Evolutionary conservation across 2,888 invertebrate species (phyloP).

Genomic region (Chymomyza procnemis): DNA sequence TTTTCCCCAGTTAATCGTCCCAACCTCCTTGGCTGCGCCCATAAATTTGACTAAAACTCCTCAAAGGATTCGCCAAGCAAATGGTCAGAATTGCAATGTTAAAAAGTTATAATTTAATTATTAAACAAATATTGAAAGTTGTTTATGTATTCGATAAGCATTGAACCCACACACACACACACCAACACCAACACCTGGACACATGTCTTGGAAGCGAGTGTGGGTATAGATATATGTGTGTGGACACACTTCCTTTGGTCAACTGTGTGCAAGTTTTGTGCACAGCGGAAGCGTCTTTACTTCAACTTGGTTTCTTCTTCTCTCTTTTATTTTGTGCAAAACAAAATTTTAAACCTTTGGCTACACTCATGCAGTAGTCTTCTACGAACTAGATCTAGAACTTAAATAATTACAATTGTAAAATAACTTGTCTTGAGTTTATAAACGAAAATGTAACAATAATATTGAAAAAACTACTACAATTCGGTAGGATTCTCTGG

Average conservation of each 20-base stretch:
- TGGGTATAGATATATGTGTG: not conserved
- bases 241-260: conserved; percentile 13
- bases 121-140: conserved; percentile 52
- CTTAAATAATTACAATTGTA: not conserved
- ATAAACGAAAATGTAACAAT: too few relatives aligned
- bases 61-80: conserved; percentile 25
- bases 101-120: conserved; percentile 59
- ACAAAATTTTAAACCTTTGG: not conserved
- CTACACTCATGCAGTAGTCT: not conserved
- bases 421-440: too few relatives aligned
- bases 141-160: conserved; percentile 31
- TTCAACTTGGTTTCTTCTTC: not conserved
- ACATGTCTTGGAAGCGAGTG: not conserved
- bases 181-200: not conserved
- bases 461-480: too few relatives aligned
- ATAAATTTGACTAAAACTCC: conserved; percentile 1
- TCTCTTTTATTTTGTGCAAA: not conserved
- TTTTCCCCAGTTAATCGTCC: not conserved
- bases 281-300: conserved; percentile 24
- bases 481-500: too few relatives aligned
- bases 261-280: conserved; percentile 1
- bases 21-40: not conserved
- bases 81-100: conserved; percentile 5
- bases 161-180: conserved; percentile 23
- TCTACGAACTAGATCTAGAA: not conserved